Evolutionary conservation across 2,797 vertebrate genomes (phyloP).

Genomic region (Smutsia temminckii): DNA sequence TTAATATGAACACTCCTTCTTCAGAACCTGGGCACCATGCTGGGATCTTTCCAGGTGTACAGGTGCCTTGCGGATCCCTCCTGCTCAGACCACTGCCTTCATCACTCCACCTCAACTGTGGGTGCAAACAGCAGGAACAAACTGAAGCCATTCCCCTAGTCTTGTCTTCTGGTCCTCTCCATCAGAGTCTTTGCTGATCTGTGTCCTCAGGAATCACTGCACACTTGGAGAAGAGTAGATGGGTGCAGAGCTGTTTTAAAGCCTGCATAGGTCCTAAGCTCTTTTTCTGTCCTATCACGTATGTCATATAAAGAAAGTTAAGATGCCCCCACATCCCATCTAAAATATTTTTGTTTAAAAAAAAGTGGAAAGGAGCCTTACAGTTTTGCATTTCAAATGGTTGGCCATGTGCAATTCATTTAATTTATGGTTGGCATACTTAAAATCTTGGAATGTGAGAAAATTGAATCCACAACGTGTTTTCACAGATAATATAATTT

Average conservation of each 20-base stretch:
- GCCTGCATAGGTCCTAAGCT: neutral
- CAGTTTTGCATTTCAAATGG: conserved; percentile 37
- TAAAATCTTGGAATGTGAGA: conserved; percentile 39
- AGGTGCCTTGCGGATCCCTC: neutral
- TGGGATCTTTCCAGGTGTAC: neutral
- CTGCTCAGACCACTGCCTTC: neutral
- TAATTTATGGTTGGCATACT: neutral
- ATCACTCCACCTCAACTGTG: neutral
- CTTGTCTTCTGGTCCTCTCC: neutral
- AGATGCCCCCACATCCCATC: neutral
- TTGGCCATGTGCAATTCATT: neutral
- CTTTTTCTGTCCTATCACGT: neutral
- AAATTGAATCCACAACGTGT: conserved; percentile 9
- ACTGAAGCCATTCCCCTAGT: neutral
- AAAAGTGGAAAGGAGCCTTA: neutral
- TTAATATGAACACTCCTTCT: neutral
- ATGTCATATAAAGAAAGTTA: neutral
- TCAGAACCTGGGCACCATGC: neutral
- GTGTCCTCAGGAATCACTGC: neutral
- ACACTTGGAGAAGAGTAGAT: neutral
- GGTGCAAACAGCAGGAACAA: neutral
- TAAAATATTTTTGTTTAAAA: neutral
- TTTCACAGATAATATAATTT: conserved; percentile 30
- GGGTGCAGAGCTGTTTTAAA: neutral
- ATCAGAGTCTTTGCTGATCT: neutral